A percentile compares a stretch with the other conserved stretches of the same genome.
phyloP scores from a whole-genome alignment of 2,797 vertebrate genomes.

The Sebastes baramenuke region DNA sequence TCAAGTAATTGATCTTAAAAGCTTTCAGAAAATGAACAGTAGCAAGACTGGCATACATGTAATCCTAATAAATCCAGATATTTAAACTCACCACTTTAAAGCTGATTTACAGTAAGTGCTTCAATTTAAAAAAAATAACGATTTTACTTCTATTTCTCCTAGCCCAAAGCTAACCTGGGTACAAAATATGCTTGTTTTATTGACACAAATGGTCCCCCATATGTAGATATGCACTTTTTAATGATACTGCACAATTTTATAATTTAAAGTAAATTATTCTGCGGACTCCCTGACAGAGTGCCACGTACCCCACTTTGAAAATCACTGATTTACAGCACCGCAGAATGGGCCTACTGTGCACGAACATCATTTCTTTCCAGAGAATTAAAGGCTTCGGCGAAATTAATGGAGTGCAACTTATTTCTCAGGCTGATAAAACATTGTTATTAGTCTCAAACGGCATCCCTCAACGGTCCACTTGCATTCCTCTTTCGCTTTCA shows the following conservation, averaged over 20 bases:
- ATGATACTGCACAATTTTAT: no score
- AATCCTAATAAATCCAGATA: not conserved
- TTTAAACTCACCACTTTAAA: not conserved
- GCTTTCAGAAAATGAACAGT: not conserved
- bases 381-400: slow-evolving; percentile 7
- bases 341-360: slow-evolving; percentile 4
- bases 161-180: not conserved
- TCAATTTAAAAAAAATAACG: no score
- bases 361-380: slow-evolving; percentile 8
- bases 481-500: slow-evolving; percentile 9
- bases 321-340: not conserved
- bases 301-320: no score
- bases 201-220: no score
- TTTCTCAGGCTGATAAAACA: slow-evolving; percentile 20
- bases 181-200: not conserved
- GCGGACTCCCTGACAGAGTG: no score
- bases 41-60: not conserved
- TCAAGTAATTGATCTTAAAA: not conserved
- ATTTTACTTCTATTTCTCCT: not conserved
- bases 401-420: not conserved
- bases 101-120: not conserved
- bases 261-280: no score
- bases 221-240: no score
- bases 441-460: not conserved
- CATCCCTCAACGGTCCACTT: not conserved